These are phyloP conservation scores for Stenotaenia linearis DNA, from an alignment of 2,888 invertebrate genomes.

Conservation along the genomic window DNA sequence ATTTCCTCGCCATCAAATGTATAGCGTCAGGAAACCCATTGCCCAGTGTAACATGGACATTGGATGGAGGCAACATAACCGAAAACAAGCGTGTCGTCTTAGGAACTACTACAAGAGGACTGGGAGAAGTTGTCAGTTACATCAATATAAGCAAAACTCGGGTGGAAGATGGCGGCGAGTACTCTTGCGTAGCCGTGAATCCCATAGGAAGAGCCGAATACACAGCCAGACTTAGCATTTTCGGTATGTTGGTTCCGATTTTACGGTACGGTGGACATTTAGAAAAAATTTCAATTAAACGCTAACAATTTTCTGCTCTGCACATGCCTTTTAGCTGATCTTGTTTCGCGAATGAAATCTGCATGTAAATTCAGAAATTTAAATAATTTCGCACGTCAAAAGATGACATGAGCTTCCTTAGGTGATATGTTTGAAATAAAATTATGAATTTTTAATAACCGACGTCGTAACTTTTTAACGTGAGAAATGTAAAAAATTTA, in stretches of 20 bases:
- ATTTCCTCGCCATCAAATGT: constrained; percentile 45
- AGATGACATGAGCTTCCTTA: neutral
- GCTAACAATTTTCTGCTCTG: too few species aligned
- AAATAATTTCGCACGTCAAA: neutral
- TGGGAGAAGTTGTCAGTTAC: constrained; percentile 46
- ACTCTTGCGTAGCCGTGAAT: constrained; percentile 39
- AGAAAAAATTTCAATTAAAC: too few species aligned
- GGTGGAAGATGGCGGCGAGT: constrained; percentile 41
- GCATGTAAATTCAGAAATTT: neutral
- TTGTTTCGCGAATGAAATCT: too few species aligned
- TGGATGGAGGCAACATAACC: constrained; percentile 39
- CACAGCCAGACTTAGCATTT: constrained; percentile 40
- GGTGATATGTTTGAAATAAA: neutral
- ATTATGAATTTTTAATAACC: neutral
- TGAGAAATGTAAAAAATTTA: too few species aligned
- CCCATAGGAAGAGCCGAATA: constrained; percentile 39
- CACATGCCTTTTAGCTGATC: too few species aligned
- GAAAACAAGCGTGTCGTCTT: constrained; percentile 39
- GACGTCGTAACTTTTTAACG: too few species aligned
- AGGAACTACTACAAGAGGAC: constrained; percentile 40
- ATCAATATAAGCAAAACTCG: constrained; percentile 40
- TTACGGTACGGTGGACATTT: too few species aligned
- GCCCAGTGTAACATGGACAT: constrained; percentile 45
- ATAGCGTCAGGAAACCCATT: constrained; percentile 47
- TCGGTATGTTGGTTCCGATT: constrained; percentile 43